These are phyloP conservation scores for Macropus fuliginosus DNA, from an alignment of 2,797 vertebrate genomes.

Conservation along the genomic window DNA sequence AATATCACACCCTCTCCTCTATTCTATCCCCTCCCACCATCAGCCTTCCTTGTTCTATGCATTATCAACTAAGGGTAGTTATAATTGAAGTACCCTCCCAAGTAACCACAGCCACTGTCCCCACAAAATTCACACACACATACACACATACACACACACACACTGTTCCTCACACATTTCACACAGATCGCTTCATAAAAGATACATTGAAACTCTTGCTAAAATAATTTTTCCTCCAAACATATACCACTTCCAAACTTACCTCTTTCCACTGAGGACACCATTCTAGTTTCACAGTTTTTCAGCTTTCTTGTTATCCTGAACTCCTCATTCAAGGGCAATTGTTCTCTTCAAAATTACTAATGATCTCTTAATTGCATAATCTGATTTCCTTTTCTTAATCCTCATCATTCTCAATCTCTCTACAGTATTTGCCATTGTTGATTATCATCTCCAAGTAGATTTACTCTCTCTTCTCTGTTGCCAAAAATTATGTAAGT, in stretches of 20 bases:
- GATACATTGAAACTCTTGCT: background rate
- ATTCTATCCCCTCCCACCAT: background rate
- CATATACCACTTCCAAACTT: background rate
- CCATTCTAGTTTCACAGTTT: no score
- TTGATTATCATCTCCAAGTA: no score
- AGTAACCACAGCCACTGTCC: background rate
- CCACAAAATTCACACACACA: background rate
- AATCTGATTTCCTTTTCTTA: no score
- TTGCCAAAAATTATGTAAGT: no score
- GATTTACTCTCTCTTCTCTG: no score
- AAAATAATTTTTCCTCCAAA: background rate
- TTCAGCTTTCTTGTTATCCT: no score
- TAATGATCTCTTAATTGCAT: no score
- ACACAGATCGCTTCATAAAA: background rate
- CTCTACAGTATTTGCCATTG: no score
- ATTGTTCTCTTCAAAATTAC: no score
- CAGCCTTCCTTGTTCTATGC: no score
- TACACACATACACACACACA: background rate
- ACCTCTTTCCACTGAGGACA: background rate
- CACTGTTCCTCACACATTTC: background rate
- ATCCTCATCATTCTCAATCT: no score
- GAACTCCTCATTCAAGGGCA: no score
- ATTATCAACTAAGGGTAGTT: background rate
- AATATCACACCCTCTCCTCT: background rate
- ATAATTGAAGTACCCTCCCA: background rate